Percentiles rank a stretch among this genome's conserved stretches.
These are phyloP conservation scores for Aphelenchoides avenae DNA, from an alignment of 1,140 invertebrate species.

Conservation along the genomic window DNA sequence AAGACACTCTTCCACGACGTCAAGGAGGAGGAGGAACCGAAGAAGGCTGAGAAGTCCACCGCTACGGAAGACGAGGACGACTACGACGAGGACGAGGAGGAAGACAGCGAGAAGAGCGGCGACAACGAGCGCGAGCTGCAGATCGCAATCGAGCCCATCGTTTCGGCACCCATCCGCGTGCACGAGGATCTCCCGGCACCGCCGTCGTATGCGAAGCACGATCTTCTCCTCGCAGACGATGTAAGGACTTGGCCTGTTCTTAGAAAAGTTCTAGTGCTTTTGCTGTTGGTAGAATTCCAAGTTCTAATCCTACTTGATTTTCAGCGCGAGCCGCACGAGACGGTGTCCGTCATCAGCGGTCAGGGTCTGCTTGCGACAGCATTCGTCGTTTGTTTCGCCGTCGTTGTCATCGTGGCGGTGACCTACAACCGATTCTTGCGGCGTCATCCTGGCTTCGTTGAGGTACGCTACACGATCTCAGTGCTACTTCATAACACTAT, in stretches of 20 bases:
- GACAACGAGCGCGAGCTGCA: constrained; percentile 34
- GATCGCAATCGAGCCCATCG: constrained; percentile 54
- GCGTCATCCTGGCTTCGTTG: constrained; percentile 51
- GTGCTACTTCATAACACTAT: background rate
- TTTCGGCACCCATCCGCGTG: constrained; percentile 42
- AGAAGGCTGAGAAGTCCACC: no score
- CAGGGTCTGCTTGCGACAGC: constrained; percentile 43
- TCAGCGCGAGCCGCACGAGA: constrained; percentile 2
- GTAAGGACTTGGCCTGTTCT: no score
- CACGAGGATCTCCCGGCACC: constrained; percentile 30
- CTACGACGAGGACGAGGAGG: constrained; percentile 31
- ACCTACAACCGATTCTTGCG: constrained; percentile 69
- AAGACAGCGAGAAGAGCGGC: constrained; percentile 26
- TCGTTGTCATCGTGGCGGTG: constrained; percentile 72
- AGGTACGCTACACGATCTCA: constrained; percentile 31
- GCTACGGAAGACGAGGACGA: constrained; percentile 46
- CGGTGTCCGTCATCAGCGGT: constrained; percentile 36
- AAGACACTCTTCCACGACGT: no score
- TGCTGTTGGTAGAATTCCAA: no score
- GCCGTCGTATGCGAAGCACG: constrained; percentile 45
- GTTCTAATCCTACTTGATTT: no score
- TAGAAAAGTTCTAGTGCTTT: no score
- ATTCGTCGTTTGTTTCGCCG: constrained; percentile 54
- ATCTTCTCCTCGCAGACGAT: no score
- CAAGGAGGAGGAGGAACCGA: constrained; percentile 36